Evolutionary conservation across 2,888 invertebrate genomes (phyloP).

Genomic region (Gari tellinella): DNA sequence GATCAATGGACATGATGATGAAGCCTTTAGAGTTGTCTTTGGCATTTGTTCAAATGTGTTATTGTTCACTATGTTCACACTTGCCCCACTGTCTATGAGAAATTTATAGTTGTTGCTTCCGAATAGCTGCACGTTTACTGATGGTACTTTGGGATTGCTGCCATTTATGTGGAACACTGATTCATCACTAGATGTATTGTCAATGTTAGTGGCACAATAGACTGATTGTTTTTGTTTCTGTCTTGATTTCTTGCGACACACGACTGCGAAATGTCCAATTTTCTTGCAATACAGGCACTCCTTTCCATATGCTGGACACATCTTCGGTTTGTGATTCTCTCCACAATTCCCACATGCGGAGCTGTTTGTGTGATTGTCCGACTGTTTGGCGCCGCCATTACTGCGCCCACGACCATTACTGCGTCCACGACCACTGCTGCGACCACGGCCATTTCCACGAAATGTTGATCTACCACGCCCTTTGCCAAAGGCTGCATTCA

Average conservation of each 20-base stretch:
- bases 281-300: constrained; percentile 24
- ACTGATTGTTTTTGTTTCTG: not conserved
- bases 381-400: not conserved
- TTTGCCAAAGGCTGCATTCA: too few relatives aligned
- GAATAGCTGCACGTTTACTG: constrained; percentile 10
- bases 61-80: constrained; percentile 27
- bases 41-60: constrained; percentile 1
- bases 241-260: constrained; percentile 9
- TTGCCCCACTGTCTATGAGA: constrained; percentile 39
- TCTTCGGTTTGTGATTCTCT: constrained; percentile 1
- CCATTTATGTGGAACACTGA: constrained; percentile 26
- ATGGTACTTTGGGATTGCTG: constrained; percentile 19
- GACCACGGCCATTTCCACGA: not conserved
- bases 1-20: constrained; percentile 18
- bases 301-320: constrained; percentile 24
- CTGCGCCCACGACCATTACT: constrained; percentile 1
- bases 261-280: constrained; percentile 19
- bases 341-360: constrained; percentile 36
- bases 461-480: not conserved
- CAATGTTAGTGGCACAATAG: too few relatives aligned
- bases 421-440: not conserved
- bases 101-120: constrained; percentile 16
- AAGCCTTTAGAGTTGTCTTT: not conserved
- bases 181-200: constrained; percentile 23
- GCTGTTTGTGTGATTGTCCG: too few relatives aligned